Percentiles rank a stretch among this genome's conserved stretches.
These are phyloP conservation scores for Chironex yamaguchii DNA, from an alignment of 30 jellyfish, hydroid and myxozoan species.

Conservation along the genomic window DNA sequence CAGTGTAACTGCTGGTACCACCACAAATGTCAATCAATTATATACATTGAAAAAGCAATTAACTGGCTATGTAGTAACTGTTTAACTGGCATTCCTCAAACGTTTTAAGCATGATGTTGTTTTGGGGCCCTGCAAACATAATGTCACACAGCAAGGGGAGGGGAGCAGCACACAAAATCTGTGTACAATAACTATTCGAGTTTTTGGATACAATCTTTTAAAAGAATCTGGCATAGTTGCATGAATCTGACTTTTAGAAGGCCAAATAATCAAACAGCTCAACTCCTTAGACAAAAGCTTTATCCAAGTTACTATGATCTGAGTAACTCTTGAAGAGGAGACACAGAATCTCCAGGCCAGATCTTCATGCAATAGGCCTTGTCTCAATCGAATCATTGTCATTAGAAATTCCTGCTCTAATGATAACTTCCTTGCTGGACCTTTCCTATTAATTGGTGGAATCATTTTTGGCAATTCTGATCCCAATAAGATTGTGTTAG, in stretches of 20 bases:
- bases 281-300: slow-evolving; percentile 53
- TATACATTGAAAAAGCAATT: slow-evolving; percentile 21
- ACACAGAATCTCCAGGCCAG: slow-evolving; percentile 61
- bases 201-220: slow-evolving; percentile 58
- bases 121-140: no score
- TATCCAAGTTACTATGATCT: slow-evolving; percentile 63
- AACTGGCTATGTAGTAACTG: slow-evolving; percentile 28
- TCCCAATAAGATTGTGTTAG: slow-evolving; percentile 8
- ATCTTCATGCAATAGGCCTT: slow-evolving; percentile 55
- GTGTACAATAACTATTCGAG: slow-evolving; percentile 47
- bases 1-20: slow-evolving; percentile 49
- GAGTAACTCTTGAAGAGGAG: slow-evolving; percentile 51
- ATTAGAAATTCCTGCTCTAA: slow-evolving; percentile 71
- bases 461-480: slow-evolving; percentile 13
- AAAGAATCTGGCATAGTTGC: slow-evolving; percentile 65
- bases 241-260: slow-evolving; percentile 56
- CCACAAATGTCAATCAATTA: slow-evolving; percentile 36
- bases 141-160: no score
- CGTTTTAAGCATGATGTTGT: neutral
- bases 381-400: slow-evolving; percentile 54
- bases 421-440: slow-evolving; percentile 59
- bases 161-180: no score
- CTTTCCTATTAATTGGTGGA: slow-evolving; percentile 35
- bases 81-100: slow-evolving; percentile 1
- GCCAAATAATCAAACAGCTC: slow-evolving; percentile 69